These are phyloP conservation scores for Dasysyrphus albostriatus DNA, from an alignment of 2,888 invertebrate species.

Conservation along the genomic window DNA sequence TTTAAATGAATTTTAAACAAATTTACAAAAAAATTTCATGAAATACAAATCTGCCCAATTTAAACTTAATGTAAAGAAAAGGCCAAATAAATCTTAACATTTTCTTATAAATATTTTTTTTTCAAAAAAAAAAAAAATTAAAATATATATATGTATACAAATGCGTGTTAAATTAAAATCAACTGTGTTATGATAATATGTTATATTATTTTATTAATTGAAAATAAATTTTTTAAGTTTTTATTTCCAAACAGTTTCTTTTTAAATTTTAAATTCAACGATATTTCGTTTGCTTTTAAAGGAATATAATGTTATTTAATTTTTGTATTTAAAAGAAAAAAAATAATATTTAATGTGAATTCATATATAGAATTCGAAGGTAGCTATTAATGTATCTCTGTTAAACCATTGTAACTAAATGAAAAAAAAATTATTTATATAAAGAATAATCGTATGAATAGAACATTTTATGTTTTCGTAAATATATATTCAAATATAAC, in stretches of 20 bases:
- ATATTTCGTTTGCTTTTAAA: not conserved
- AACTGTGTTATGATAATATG: conserved; percentile 61
- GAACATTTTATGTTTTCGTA: conserved; percentile 64
- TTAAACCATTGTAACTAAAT: conserved; percentile 66
- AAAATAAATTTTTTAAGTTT: conserved; percentile 8
- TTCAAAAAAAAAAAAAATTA: not conserved
- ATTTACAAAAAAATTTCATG: conserved; percentile 58
- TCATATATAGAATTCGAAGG: conserved; percentile 63
- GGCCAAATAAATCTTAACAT: conserved; percentile 44
- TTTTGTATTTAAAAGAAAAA: conserved; percentile 22
- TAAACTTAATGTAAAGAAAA: conserved; percentile 46
- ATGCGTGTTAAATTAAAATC: conserved; percentile 50
- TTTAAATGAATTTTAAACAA: conserved; percentile 47
- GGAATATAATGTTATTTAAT: conserved; percentile 17
- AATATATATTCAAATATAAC: conserved; percentile 59
- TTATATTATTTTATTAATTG: conserved; percentile 19
- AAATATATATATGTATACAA: conserved; percentile 5
- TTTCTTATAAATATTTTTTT: conserved; percentile 5
- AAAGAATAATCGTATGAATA: conserved; percentile 47
- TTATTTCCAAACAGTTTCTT: conserved; percentile 8
- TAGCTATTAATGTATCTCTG: conserved; percentile 69
- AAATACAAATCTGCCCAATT: conserved; percentile 58
- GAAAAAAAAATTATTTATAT: conserved; percentile 50
- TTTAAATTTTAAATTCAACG: not conserved
- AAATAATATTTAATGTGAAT: conserved; percentile 57